Evolutionary conservation across 1,140 invertebrate species (phyloP).

Genomic region (Neodiprion virginianus): DNA sequence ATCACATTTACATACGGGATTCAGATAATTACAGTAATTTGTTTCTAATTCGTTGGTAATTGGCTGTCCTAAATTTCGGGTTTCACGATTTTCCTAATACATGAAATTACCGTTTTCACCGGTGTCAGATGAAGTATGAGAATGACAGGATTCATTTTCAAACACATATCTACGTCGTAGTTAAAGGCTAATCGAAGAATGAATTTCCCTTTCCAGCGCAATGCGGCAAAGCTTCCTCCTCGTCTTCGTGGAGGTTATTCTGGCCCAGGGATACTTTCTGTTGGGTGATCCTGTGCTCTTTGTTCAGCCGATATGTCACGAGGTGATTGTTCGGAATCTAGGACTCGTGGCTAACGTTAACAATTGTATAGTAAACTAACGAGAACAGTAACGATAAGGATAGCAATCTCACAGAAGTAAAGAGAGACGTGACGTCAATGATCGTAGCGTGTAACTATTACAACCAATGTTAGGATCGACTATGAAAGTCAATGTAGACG

Average conservation of each 20-base stretch:
- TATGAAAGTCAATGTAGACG: not conserved
- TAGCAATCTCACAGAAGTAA: no score
- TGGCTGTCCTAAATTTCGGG: no score
- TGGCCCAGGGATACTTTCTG: conserved; percentile 33
- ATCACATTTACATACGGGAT: no score
- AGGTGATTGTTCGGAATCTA: conserved; percentile 52
- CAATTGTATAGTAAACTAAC: not conserved
- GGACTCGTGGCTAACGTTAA: not conserved
- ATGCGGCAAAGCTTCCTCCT: conserved; percentile 48
- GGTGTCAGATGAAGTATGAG: no score
- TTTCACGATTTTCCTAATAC: no score
- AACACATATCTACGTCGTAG: not conserved
- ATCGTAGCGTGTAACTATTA: not conserved
- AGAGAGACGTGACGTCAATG: not conserved
- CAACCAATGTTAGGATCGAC: not conserved
- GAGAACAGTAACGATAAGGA: not conserved
- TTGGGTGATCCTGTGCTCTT: conserved; percentile 33
- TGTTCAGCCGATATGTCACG: conserved; percentile 43
- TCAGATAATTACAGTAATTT: no score
- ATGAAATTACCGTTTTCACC: no score
- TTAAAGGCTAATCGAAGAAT: not conserved
- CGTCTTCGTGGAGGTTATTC: conserved; percentile 46
- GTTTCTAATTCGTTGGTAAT: no score
- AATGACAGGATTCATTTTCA: not conserved
- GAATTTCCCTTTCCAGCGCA: conserved; percentile 40